Conservation (phyloP, 2,797 vertebrate genomes). For the Falco biarmicus region DNA sequence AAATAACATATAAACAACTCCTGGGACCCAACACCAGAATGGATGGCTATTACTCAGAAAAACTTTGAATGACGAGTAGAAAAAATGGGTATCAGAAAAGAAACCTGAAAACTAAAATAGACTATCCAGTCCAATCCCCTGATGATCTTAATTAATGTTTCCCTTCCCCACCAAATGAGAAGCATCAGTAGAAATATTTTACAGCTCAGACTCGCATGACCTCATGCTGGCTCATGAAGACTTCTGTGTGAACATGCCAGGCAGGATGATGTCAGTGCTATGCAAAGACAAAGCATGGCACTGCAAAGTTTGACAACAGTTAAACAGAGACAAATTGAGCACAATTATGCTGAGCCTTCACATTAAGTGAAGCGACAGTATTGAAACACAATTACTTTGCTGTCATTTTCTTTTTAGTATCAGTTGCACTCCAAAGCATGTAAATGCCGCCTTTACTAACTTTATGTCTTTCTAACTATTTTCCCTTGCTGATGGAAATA, state of each 20-base stretch:
- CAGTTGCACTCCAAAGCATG: neutral
- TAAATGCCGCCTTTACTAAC: neutral
- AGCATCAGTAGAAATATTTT: neutral
- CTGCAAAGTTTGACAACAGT: neutral
- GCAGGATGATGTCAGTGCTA: neutral
- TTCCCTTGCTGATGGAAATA: neutral
- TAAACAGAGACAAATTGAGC: neutral
- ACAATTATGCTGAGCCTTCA: neutral
- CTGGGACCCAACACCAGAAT: neutral
- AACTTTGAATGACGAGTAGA: neutral
- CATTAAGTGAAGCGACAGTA: neutral
- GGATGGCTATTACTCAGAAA: neutral
- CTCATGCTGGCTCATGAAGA: neutral
- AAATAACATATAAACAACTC: constrained; percentile 20
- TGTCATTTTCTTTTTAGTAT: neutral
- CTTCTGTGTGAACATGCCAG: accelerated
- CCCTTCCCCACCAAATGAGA: neutral
- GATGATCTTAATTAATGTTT: neutral
- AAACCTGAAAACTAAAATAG: neutral
- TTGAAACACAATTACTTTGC: neutral
- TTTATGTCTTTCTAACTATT: too few species aligned
- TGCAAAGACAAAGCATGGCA: neutral
- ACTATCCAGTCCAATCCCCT: neutral
- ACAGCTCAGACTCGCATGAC: neutral
- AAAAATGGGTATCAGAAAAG: neutral